Evolutionary conservation across 2,888 invertebrate genomes (phyloP), one percentile per base, ranked within the genome.

Genomic region (Ypsolopha scabrella): DNA sequence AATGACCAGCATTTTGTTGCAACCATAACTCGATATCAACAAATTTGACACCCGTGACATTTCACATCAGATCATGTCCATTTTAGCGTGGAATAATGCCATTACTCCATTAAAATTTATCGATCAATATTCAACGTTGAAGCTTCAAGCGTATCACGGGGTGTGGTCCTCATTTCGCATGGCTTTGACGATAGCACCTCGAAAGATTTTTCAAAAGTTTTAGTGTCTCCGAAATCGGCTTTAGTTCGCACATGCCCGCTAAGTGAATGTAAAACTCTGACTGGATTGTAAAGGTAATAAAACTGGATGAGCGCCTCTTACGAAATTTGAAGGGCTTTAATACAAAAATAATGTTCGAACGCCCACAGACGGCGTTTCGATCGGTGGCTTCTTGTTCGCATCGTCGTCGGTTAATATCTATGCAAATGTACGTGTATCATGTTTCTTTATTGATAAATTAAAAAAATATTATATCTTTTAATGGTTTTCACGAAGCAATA

Each of bases 161-260:
- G 74, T 75, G 79, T 76, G 79, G 78, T 79, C 75, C 59, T 57
- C 64, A 65, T 73, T 80, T 77, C 70, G 75, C 75, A 72, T 60
- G 58, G 55, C 53, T 61, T 63, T 66, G 72, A 68, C 67, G 69
- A 76, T 70, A 61, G 62, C 55, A 53, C 58, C 62, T 67, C 63
- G 57, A 67, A 72, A 24, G 24, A 24, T 24, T 24, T 3, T 24
- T 24, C 24, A 24, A 24, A 58, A n/a, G 61, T 64, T 73, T 77
- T 69, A 72, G 63, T 62, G 64, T 62, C 58, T 54, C 57, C 64
- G n/a, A 43, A 60, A 63, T 63, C 64, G 62, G 54, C 50, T 70
- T 75, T 34, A 14, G 43, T 53, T 77, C 70, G 70, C 75, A 67
- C 67, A 66, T 67, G 68, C 67, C 60, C 62, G 80, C 74, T 80